A percentile compares a stretch with the other conserved stretches of the same genome.
These are phyloP conservation scores for Bufotes viridis DNA, from an alignment of 2,797 vertebrate genomes.

Conservation along the genomic window DNA sequence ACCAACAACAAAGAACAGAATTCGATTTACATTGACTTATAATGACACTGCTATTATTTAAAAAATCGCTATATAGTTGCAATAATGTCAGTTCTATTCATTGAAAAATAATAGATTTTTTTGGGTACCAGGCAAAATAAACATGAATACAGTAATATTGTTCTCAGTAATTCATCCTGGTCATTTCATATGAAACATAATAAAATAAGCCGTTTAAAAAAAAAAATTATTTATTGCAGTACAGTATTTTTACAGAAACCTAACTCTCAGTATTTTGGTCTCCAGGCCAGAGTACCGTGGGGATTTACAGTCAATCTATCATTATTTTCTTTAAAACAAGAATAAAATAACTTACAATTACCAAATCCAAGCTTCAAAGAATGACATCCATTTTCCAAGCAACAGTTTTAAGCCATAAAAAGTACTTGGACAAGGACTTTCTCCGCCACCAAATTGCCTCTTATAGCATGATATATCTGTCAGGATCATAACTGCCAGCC, in stretches of 20 bases:
- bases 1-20: slow-evolving; percentile 6
- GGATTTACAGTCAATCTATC: not conserved
- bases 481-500: no score
- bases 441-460: no score
- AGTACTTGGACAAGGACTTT: no score
- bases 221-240: not conserved
- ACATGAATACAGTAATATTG: not conserved
- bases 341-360: not conserved
- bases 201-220: not conserved
- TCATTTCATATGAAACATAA: not conserved
- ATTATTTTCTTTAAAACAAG: not conserved
- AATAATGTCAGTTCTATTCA: not conserved
- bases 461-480: no score
- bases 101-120: slow-evolving; percentile 1
- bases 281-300: not conserved
- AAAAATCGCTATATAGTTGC: slow-evolving; percentile 1
- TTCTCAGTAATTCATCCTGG: not conserved
- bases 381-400: not conserved
- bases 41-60: not conserved
- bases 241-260: not conserved
- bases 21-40: slow-evolving; percentile 20
- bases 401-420: not conserved
- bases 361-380: not conserved
- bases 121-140: not conserved
- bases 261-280: not conserved